Conservation (phyloP, 2,797 vertebrate species). For the Luscinia megarhynchos region DNA sequence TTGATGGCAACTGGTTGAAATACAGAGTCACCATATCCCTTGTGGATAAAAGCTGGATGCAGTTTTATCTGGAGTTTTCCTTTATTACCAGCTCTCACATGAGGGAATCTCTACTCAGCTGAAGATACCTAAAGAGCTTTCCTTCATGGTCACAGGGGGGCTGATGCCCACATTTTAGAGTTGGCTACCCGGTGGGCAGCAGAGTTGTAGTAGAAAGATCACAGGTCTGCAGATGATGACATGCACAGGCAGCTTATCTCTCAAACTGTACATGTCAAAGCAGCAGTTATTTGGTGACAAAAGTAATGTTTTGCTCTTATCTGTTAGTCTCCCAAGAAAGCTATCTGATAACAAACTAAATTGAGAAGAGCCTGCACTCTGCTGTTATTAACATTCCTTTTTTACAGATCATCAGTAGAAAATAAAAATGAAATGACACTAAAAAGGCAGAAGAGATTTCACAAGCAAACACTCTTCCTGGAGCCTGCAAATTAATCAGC, state of each 20-base stretch:
- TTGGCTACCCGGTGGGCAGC: neutral
- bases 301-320: conserved; percentile 31
- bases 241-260: neutral
- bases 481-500: conserved; percentile 52
- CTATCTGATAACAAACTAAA: conserved; percentile 23
- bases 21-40: neutral
- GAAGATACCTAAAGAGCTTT: neutral
- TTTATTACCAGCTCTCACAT: neutral
- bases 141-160: neutral
- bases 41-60: neutral
- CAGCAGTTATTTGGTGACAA: conserved; percentile 15
- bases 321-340: conserved; percentile 2
- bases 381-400: neutral
- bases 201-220: neutral
- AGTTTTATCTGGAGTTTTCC: neutral
- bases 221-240: neutral
- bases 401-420: neutral
- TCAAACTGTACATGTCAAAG: neutral
- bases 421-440: neutral
- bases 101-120: neutral
- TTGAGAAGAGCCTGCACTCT: neutral
- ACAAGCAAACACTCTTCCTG: conserved; percentile 43
- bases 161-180: neutral
- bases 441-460: conserved; percentile 24
- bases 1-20: neutral